Evolutionary conservation across 2,797 vertebrate genomes (phyloP), one percentile per base, ranked within the genome.

Genomic region (Chrosomus eos): DNA sequence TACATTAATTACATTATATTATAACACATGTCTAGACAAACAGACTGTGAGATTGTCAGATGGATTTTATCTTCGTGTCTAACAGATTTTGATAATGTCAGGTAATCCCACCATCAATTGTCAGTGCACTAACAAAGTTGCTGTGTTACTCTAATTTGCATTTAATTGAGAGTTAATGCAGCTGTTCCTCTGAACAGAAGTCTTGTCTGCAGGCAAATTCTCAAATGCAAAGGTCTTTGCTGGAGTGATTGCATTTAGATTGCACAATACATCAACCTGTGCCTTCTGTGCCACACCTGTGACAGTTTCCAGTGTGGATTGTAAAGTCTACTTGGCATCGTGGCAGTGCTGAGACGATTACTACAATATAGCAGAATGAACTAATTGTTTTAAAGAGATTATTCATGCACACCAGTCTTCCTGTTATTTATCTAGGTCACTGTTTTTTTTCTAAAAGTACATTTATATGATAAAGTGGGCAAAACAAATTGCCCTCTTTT

Each of bases 131-230:
- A 71, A 75, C 23, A n/a, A 75, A 79, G 76, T 66, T 21, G 19
- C 75, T 62, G 55, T 62, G 23, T 60, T 40, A 28, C 55, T 62
- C 77, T 91, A 89, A 90, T 90, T 84, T 76, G 71, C 58, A 70
- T 89, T 91, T 90, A 90, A 90, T 91, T 82, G 80, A 51, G 67
- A 80, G 79, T 89, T 88, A 90, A 89, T 86, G 82, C 67, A 62
- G 64, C 11, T 79, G 68, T 74, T 51, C 28, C 62, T 72, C 77
- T 80, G 53, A 70, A 75, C 38, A 85, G 31, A 71, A 66, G 28
- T 40, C 21, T 53, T 38, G 36, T 64, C 71, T 40, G 45, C 81
- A 85, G 70, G 79, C 51, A 85, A 40, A 82, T 77, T 53, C 71
- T 86, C 58, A 48, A 38, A 67, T 73, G 84, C 43, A 45, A 74